Evolutionary conservation across 2,888 invertebrate species (phyloP), one percentile per base, ranked within the genome.

Genomic region (Tribolium freemani): DNA sequence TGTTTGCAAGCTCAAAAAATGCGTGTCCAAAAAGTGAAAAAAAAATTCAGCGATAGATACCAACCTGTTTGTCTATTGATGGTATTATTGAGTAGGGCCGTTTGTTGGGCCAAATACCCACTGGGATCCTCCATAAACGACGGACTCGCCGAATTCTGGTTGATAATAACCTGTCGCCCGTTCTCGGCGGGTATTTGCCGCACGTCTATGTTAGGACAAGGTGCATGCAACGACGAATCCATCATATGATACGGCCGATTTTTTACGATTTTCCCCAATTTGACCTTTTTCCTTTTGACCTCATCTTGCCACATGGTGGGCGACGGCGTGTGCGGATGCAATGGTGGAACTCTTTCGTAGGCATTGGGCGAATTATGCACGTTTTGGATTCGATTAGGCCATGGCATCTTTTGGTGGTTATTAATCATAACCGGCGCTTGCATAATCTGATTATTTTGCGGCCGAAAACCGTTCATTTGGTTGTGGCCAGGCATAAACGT

Each of bases 81-180:
- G 6, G 93, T 95, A 82, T 92, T 95, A 82, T 96, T 95, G 60
- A 96, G 86, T 77, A 96, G 86, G 30, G 94, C 94, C 0, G 96
- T 96, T 85, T 97, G 96, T 80, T 96, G 96, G 3, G 96, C 96
- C 78, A 97, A 88, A 86, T 96, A 97, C 1, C 96, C 96, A 81
- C 93, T 94, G 0, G 96, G 96, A 86, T 97, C 96, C 78, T 97
- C 96, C 89, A 96, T 92, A 84, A 96, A 96, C 31, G 96, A 96
- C 0, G 95, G 95, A 75, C 91, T 88, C 20, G 85, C 77, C 21
- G 83, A 77, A 69, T 72, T 80, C 46, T 84, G 84, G 73, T 83
- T 83, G 53, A 83, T 80, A 61, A 84, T 81, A 26, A 84, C 78
- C 4, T 86, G 83, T 74, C 87, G 82, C 73, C 74, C 78, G 57